Evolutionary conservation across 2,888 invertebrate genomes (phyloP).

Genomic region (Candidula unifasciata): DNA sequence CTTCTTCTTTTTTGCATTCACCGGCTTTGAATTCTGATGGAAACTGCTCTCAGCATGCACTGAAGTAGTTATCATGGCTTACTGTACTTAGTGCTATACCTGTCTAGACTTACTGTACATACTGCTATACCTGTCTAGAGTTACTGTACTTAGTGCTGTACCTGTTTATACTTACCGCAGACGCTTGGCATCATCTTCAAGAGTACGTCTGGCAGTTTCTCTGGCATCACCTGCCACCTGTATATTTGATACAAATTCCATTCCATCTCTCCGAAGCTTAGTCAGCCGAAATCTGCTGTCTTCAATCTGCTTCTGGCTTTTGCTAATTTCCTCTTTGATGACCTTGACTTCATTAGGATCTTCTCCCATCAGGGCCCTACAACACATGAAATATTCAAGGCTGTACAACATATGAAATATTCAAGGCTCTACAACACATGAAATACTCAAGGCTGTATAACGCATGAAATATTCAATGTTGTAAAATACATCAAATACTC

Average conservation of each 20-base stretch:
- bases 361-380: conserved; percentile 75
- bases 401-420: conserved; percentile 60
- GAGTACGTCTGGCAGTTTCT: conserved; percentile 72
- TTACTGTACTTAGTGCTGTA: not conserved
- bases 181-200: conserved; percentile 76
- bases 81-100: too few species aligned
- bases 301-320: conserved; percentile 77
- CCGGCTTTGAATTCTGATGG: too few species aligned
- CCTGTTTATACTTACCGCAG: conserved; percentile 57
- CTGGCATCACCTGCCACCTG: conserved; percentile 77
- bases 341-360: conserved; percentile 72
- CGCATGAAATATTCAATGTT: not conserved
- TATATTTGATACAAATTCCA: conserved; percentile 77
- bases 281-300: conserved; percentile 76
- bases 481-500: too few species aligned
- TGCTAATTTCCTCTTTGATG: conserved; percentile 75
- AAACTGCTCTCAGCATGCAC: too few species aligned
- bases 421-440: too few species aligned
- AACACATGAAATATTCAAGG: conserved; percentile 55
- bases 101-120: too few species aligned
- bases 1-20: too few species aligned
- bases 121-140: too few species aligned
- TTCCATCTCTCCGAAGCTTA: conserved; percentile 76
- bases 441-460: conserved; percentile 65
- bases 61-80: too few species aligned